A percentile compares a stretch with the other conserved stretches of the same genome.
These are phyloP conservation scores for Phthorimaea operculella DNA, from an alignment of 1,140 invertebrate species.

Conservation along the genomic window DNA sequence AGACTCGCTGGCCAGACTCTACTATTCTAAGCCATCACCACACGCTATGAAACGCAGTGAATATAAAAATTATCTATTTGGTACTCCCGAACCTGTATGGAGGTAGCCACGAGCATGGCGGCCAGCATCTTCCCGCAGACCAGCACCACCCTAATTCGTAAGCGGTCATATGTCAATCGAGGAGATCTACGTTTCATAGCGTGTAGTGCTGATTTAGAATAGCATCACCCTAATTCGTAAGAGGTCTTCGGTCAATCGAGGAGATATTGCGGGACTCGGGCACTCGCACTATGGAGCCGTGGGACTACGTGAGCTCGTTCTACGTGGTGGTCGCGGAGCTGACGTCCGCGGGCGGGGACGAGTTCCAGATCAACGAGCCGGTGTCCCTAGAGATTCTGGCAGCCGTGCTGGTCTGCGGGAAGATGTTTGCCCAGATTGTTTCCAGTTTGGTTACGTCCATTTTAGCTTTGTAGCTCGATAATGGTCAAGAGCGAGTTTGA, in stretches of 20 bases:
- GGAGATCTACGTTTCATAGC: too few relatives aligned
- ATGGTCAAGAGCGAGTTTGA: too few relatives aligned
- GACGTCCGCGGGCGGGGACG: constrained; percentile 49
- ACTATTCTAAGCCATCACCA: too few relatives aligned
- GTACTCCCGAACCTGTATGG: constrained; percentile 33
- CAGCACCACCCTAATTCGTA: too few relatives aligned
- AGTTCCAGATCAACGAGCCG: constrained; percentile 37
- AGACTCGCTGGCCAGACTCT: too few relatives aligned
- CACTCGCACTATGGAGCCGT: constrained; percentile 23
- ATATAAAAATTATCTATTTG: too few relatives aligned
- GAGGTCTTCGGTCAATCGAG: too few relatives aligned
- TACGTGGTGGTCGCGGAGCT: constrained; percentile 43
- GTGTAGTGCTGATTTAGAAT: too few relatives aligned
- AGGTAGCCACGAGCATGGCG: constrained; percentile 40
- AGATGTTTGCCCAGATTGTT: constrained; percentile 46
- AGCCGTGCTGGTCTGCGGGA: constrained; percentile 39
- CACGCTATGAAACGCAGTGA: too few relatives aligned
- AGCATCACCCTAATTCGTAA: too few relatives aligned
- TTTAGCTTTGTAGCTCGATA: too few relatives aligned
- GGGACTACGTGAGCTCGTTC: constrained; percentile 50
- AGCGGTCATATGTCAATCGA: too few relatives aligned
- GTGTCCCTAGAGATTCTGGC: constrained; percentile 41
- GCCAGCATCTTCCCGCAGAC: constrained; percentile 48
- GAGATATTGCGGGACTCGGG: neutral
- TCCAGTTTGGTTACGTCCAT: constrained; percentile 42